phyloP scores from a whole-genome alignment of 2,113 vertebrate species.

The Opisthocomus hoazin region DNA sequence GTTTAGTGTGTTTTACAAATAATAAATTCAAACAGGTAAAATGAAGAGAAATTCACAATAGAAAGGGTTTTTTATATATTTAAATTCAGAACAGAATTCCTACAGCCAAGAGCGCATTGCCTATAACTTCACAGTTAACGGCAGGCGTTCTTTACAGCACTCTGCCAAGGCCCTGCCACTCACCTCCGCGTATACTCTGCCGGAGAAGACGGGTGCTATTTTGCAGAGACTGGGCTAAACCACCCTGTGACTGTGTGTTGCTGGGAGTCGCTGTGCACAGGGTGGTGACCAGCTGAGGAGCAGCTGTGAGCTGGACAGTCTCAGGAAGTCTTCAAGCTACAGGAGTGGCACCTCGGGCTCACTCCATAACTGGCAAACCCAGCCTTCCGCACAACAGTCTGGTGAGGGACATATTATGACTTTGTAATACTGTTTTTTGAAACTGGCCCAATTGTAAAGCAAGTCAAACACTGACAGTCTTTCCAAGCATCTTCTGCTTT shows the following conservation, averaged over 20 bases:
- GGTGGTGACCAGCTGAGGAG: neutral
- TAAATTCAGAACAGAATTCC: neutral
- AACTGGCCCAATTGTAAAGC: neutral
- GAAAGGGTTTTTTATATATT: neutral
- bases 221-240: neutral
- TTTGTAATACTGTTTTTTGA: neutral
- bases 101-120: neutral
- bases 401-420: neutral
- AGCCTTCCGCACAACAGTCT: no score
- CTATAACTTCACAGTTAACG: rapidly evolving
- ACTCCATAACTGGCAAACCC: rapidly evolving
- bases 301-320: neutral
- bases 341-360: neutral
- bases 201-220: rapidly evolving
- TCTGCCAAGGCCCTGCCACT: rapidly evolving
- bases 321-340: neutral
- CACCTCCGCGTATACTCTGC: rapidly evolving
- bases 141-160: rapidly evolving
- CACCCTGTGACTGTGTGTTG: neutral
- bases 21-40: constrained; percentile 71
- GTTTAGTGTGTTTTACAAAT: constrained; percentile 69
- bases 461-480: neutral
- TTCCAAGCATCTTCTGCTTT: neutral
- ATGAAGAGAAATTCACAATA: constrained; percentile 5
- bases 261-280: rapidly evolving